Conservation (phyloP, 2,113 vertebrate genomes). For the Odontophorus gujanensis region DNA sequence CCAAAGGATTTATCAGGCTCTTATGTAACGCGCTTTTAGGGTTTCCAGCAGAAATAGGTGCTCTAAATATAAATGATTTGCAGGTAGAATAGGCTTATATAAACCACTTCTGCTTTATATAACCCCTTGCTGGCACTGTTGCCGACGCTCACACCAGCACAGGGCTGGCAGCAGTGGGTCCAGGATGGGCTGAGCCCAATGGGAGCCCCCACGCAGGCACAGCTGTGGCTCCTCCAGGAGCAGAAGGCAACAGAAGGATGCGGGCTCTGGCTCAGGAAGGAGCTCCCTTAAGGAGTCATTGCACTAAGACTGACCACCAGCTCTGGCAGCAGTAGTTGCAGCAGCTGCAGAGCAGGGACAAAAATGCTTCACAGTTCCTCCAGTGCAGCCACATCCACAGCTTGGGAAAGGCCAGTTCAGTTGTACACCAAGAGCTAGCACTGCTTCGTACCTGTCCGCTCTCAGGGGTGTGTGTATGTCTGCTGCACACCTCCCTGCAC, state of each 20-base stretch:
- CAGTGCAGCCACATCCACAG: background rate
- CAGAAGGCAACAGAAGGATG: background rate
- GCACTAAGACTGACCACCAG: background rate
- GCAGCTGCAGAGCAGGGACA: background rate
- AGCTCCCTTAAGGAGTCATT: background rate
- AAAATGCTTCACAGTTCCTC: background rate
- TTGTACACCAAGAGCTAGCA: fast-evolving
- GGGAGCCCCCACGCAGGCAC: background rate
- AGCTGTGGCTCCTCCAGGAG: background rate
- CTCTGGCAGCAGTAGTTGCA: background rate
- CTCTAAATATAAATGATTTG: conserved; percentile 67
- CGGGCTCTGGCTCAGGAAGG: background rate
- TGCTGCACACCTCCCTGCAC: background rate
- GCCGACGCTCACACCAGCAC: background rate
- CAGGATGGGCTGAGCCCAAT: background rate
- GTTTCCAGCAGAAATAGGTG: conserved; percentile 66
- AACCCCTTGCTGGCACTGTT: background rate
- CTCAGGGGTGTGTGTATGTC: fast-evolving
- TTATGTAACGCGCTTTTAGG: conserved; percentile 61
- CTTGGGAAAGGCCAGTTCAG: background rate
- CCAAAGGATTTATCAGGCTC: conserved; percentile 61
- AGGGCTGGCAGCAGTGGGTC: fast-evolving
- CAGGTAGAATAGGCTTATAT: conserved; percentile 69
- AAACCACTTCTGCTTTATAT: conserved; percentile 48
- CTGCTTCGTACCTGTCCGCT: fast-evolving